phyloP scores from a whole-genome alignment of 2,797 vertebrate species.

The Cyclopterus lumpus region DNA sequence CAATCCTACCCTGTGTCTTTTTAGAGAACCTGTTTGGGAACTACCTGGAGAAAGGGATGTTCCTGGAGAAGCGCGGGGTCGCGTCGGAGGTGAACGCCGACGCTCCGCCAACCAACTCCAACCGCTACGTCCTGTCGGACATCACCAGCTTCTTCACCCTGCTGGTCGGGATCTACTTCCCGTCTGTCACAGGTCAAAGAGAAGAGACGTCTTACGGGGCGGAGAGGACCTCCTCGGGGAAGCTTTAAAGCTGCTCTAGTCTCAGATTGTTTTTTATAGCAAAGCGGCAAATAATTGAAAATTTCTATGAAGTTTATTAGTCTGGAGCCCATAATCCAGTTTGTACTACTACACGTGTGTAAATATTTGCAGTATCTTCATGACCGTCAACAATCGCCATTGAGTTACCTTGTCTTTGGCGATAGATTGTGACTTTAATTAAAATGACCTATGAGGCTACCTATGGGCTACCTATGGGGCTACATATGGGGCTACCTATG shows the following conservation, averaged over 20 bases:
- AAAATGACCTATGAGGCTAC: too few relatives aligned
- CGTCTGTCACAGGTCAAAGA: slow-evolving; percentile 94
- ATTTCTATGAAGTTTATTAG: too few relatives aligned
- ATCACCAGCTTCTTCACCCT: slow-evolving; percentile 98
- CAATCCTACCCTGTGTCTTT: background rate
- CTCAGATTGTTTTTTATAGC: too few relatives aligned
- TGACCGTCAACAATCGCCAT: too few relatives aligned
- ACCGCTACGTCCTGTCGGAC: slow-evolving; percentile 94
- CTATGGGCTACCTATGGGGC: too few relatives aligned
- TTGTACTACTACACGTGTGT: too few relatives aligned
- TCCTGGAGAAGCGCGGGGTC: slow-evolving; percentile 89
- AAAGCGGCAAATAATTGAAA: background rate
- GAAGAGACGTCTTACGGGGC: background rate
- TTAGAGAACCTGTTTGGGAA: slow-evolving; percentile 95
- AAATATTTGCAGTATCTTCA: too few relatives aligned
- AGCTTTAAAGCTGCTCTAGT: background rate
- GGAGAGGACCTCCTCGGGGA: background rate
- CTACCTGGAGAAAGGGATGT: slow-evolving; percentile 90
- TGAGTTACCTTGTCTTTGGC: too few relatives aligned
- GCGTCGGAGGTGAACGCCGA: slow-evolving; percentile 78
- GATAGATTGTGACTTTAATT: too few relatives aligned
- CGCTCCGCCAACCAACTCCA: slow-evolving; percentile 78
- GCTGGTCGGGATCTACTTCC: slow-evolving; percentile 98
- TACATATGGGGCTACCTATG: too few relatives aligned
- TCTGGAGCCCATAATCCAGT: too few relatives aligned